Percentiles rank a stretch among this genome's conserved stretches.
phyloP scores from a whole-genome alignment of 2,113 vertebrate species.

The Cyphomyrus discorhynchus region DNA sequence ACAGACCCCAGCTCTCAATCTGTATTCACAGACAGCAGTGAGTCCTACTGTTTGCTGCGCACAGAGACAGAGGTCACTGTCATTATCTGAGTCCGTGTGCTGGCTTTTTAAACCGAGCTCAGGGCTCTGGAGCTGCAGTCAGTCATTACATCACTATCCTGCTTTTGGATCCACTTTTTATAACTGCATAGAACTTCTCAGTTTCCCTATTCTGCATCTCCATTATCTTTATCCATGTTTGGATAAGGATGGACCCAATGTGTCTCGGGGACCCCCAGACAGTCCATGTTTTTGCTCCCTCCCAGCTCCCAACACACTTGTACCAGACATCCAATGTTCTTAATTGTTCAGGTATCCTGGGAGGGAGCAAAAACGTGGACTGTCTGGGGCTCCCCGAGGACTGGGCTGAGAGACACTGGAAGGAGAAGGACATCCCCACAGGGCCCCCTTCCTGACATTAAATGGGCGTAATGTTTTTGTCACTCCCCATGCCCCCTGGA shows the following conservation, averaged over 20 bases:
- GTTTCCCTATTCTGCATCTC: background rate
- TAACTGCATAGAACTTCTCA: background rate
- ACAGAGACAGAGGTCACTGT: background rate
- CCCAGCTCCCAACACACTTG: background rate
- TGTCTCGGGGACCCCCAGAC: background rate
- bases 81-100: background rate
- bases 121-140: background rate
- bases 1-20: background rate
- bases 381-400: background rate
- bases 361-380: background rate
- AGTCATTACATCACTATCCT: background rate
- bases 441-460: background rate
- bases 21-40: background rate
- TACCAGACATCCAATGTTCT: background rate
- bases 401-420: background rate
- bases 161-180: background rate
- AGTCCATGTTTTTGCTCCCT: background rate
- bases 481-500: background rate
- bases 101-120: background rate
- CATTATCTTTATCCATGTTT: background rate
- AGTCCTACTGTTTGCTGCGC: background rate
- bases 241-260: background rate
- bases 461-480: background rate
- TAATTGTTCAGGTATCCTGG: background rate
- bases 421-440: background rate